Conservation (phyloP, 2,888 invertebrate genomes). For the Drosophila anomalata region DNA sequence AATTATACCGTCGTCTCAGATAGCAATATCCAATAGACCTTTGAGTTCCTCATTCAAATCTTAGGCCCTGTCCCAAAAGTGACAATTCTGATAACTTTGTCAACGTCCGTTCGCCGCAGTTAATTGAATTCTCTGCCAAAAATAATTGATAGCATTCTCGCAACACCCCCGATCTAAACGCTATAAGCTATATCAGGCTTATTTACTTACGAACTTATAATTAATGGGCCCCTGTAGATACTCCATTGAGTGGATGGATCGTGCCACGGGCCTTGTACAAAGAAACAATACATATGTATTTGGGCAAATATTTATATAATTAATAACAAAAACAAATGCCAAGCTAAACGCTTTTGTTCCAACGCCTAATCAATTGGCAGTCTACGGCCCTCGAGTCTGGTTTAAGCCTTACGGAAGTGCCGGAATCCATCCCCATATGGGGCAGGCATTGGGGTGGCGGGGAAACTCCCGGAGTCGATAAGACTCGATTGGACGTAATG, state of each 20-base stretch:
- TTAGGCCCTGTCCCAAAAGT: constrained; percentile 11
- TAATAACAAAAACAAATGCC: constrained; percentile 33
- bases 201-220: constrained; percentile 51
- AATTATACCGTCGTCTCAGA: constrained; percentile 13
- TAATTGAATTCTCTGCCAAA: constrained; percentile 56
- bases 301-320: constrained; percentile 51
- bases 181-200: constrained; percentile 44
- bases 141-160: constrained; percentile 40
- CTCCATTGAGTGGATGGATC: constrained; percentile 48
- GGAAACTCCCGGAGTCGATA: constrained; percentile 9
- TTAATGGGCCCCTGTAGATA: constrained; percentile 51
- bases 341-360: constrained; percentile 13
- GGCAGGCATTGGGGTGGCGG: not conserved
- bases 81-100: constrained; percentile 55
- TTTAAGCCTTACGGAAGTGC: constrained; percentile 24
- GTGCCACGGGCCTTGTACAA: constrained; percentile 36
- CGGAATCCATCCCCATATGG: constrained; percentile 14
- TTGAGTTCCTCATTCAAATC: constrained; percentile 46
- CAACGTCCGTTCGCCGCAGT: constrained; percentile 59
- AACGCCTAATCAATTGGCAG: constrained; percentile 17
- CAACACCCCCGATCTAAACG: constrained; percentile 44
- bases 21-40: constrained; percentile 48
- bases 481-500: constrained; percentile 20
- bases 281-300: constrained; percentile 32
- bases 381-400: constrained; percentile 7